Base-by-base conservation (phyloP, 1,140 invertebrate genomes). In the Monochamus saltuarius region DNA sequence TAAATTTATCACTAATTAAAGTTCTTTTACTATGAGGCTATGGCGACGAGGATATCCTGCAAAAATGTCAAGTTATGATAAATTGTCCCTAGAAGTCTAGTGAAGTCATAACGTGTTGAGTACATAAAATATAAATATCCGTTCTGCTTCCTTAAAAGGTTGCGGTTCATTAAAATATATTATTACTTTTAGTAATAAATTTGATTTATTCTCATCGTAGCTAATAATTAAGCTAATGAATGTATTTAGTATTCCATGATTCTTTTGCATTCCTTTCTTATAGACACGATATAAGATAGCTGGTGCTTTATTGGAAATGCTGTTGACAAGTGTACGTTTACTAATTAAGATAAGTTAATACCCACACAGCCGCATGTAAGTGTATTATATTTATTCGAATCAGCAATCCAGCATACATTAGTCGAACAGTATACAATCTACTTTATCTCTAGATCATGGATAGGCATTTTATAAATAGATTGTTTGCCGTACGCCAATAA, bases 301-400 rank as follows among this genome's bases (percentile, higher is more conserved):
- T n/a, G 17, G 7, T 43, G 17, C 13, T 43, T 43, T 43, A 43
- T 43, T 43, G 9, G 42, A 43, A 43, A 43, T 43, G 17, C 42
- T 43, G 42, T 43, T 17, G 42, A 43, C 42, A 43, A 43, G 42
- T 43, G 17, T 14, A 43, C 42, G 42, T 43, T 43, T 14, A 17
- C 42, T 43, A 43, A 43, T 43, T 43, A 43, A 43, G 42, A 43
- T 43, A 43, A 43, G 42, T 43, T 43, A 43, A 43, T 43, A 17
- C 13, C 6, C 13, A 17, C 17, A 43, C 17, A 29, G 22, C 22
- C 22, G 42, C 17, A 43, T 43, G 17, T 43, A 17, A 43, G 42
- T 43, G 42, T 29, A 29, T 29, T 29, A 29, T 29, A 29, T 29
- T 29, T 29, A 29, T 29, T 29, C 2, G 22, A 29, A 2, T 29